These are phyloP conservation scores for Actinemys pallida DNA, from an alignment of 2,113 vertebrate genomes.

Conservation along the genomic window DNA sequence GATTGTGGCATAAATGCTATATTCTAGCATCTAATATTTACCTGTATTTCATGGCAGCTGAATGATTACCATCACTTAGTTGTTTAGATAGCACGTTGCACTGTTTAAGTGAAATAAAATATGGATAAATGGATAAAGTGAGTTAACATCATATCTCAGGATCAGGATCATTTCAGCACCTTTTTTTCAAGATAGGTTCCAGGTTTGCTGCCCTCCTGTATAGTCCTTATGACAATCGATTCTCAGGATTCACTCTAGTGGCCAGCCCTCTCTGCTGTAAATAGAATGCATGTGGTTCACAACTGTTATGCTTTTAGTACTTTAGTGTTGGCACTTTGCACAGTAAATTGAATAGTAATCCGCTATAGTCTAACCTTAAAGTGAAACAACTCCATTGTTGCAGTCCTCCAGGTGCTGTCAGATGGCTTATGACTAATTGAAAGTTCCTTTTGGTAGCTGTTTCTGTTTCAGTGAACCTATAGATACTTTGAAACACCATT, in stretches of 20 bases:
- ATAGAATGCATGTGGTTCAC: constrained; percentile 62
- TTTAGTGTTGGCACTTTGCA: constrained; percentile 17
- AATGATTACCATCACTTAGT: not conserved
- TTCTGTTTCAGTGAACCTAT: not conserved
- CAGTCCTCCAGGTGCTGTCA: not conserved
- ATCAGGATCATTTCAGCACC: not conserved
- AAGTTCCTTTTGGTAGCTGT: not conserved
- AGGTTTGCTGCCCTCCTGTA: constrained; percentile 26
- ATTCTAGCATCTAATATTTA: not conserved
- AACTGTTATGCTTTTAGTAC: constrained; percentile 29
- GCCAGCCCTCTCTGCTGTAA: not conserved
- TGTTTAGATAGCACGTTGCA: not conserved
- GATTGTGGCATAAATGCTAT: not conserved
- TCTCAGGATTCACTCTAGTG: constrained; percentile 52
- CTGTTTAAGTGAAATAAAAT: not conserved
- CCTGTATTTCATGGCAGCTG: not conserved
- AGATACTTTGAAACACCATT: not conserved
- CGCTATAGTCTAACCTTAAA: constrained; percentile 4
- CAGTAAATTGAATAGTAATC: constrained; percentile 46
- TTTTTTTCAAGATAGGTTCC: not conserved
- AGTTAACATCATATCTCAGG: not conserved
- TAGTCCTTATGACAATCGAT: not conserved
- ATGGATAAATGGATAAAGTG: not conserved
- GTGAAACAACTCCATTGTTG: constrained; percentile 32
- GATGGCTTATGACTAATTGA: constrained; percentile 33